These are phyloP conservation scores for Ernsta delagoae DNA, from an alignment of 2,888 invertebrate species.

Conservation along the genomic window DNA sequence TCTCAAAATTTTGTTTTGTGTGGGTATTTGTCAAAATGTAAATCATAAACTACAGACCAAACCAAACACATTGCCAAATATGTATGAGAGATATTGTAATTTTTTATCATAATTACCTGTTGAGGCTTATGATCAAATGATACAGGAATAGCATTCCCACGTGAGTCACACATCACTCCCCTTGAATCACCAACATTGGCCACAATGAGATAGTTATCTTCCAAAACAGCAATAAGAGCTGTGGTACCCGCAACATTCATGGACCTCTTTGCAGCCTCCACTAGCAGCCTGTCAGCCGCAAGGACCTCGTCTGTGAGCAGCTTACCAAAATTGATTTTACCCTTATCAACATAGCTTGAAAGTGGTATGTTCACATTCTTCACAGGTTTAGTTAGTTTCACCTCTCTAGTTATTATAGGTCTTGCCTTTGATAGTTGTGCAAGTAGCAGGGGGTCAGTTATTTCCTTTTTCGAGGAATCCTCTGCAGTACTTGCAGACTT, in stretches of 20 bases:
- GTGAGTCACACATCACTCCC: constrained; percentile 96
- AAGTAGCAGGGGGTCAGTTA: constrained; percentile 88
- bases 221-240: constrained; percentile 94
- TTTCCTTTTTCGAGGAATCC: constrained; percentile 84
- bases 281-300: constrained; percentile 91
- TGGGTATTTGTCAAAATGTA: no score
- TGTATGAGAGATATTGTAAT: not conserved
- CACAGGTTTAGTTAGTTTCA: constrained; percentile 73
- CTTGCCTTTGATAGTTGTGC: constrained; percentile 87
- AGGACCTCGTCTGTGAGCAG: constrained; percentile 94
- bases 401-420: constrained; percentile 83
- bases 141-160: constrained; percentile 95
- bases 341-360: constrained; percentile 89
- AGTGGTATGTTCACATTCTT: constrained; percentile 79
- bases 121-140: constrained; percentile 99
- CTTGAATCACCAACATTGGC: constrained; percentile 99
- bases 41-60: no score
- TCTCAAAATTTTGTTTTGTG: no score
- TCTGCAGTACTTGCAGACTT: constrained; percentile 87
- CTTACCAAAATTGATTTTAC: constrained; percentile 92
- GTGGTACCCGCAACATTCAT: constrained; percentile 94
- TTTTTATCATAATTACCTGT: constrained; percentile 86
- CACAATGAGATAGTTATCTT: constrained; percentile 92
- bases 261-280: constrained; percentile 93
- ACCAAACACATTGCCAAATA: no score